Base-by-base conservation (phyloP, 2,888 invertebrate genomes). In the Nephrotoma guestfalica region DNA sequence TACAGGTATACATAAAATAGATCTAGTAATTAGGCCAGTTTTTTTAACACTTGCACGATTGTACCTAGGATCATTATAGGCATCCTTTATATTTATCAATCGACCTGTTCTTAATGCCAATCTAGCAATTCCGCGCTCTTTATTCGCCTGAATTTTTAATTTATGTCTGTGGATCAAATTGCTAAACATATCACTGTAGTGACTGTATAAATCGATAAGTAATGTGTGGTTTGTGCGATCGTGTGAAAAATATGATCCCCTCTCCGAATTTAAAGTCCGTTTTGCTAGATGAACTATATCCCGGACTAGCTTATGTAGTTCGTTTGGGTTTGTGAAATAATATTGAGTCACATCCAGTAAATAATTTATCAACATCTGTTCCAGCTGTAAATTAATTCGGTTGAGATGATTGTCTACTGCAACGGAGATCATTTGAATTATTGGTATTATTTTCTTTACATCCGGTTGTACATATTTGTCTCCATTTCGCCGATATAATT, bases 1-100 rank as follows among this genome's bases (percentile, higher is more conserved):
- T 84, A 94, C 93, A 0, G 94, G 94, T 86, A 93, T 91, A 15
- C 93, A 93, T 4, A 94, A 89, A 45, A 93, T 92, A 0, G 93
- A 92, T 86, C 94, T 90, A 0, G 93, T 93, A 0, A 94, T 93
- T 18, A 92, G 92, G 1, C 93, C 94, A 0, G 93, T 93, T 41
- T 92, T 92, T 4, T 92, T 91, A 88, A 94, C 94, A 13, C 93
- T 90, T 87, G 93, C 93, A 86, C 92, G 93, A 42, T 90, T 88
- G 89, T 94, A 94, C 15, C 93, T 91, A 0, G 91, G 89, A 89
- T 94, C 94, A 85, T 91, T 92, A 89, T 93, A 93, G 0, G 93
- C 93, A 88, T 94, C 93, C 18, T 89, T 89, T 0, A 94, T 57
- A 41, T 86, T 86, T n/a, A 86, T 86, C 41, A 86, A 3, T 41